Evolutionary conservation across 2,888 invertebrate species (phyloP).

Genomic region (Meteorus colon): DNA sequence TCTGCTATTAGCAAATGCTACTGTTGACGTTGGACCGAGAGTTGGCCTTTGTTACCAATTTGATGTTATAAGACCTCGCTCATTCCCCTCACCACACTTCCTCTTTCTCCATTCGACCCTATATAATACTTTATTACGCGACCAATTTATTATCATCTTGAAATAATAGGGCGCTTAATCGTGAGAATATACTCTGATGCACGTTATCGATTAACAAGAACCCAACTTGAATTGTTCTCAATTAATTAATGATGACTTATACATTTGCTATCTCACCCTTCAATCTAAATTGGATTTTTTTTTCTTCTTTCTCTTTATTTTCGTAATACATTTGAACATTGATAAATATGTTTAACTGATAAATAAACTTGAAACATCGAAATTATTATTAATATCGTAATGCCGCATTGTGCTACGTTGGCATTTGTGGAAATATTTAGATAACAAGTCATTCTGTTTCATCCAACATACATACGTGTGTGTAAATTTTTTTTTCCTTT

Average conservation of each 20-base stretch:
- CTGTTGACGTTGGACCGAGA: slow-evolving; percentile 2
- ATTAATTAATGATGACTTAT: slow-evolving; percentile 35
- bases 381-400: slow-evolving; percentile 12
- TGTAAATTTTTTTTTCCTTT: slow-evolving; percentile 8
- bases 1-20: not conserved
- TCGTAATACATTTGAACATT: slow-evolving; percentile 1
- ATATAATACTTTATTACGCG: slow-evolving; percentile 7
- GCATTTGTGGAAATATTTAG: slow-evolving; percentile 23
- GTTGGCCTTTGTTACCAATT: slow-evolving; percentile 25
- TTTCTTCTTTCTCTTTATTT: not conserved
- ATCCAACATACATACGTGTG: slow-evolving; percentile 16
- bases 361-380: not conserved
- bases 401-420: not conserved
- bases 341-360: slow-evolving; percentile 7
- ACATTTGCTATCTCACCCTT: slow-evolving; percentile 9
- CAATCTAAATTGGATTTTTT: slow-evolving; percentile 25
- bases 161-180: not conserved
- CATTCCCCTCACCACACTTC: not conserved
- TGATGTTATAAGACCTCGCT: slow-evolving; percentile 9
- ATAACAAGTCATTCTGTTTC: slow-evolving; percentile 23
- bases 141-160: not conserved
- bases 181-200: not conserved
- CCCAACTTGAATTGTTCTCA: slow-evolving; percentile 22
- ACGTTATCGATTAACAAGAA: slow-evolving; percentile 15
- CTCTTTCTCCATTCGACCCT: not conserved